Percentiles rank a stretch among this genome's conserved stretches.
These are phyloP conservation scores for Campoplex capitator DNA, from an alignment of 2,888 invertebrate genomes.

Conservation along the genomic window DNA sequence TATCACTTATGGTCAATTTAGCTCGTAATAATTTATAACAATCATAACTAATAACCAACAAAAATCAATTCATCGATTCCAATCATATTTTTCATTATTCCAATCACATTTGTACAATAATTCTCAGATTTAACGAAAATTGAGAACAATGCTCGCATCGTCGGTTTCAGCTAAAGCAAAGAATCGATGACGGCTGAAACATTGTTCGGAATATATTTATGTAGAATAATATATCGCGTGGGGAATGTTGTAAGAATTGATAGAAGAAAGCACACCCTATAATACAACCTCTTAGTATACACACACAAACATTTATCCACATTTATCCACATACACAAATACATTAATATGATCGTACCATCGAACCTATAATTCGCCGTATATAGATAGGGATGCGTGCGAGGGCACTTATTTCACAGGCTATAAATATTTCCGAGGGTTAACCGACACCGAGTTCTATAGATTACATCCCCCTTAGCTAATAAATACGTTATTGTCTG, in stretches of 20 bases:
- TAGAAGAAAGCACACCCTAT: conserved; percentile 31
- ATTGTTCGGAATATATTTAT: conserved; percentile 42
- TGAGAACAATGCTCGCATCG: no score
- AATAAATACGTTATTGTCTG: conserved; percentile 80
- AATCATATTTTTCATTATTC: background rate
- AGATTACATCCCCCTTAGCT: conserved; percentile 77
- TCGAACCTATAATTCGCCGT: conserved; percentile 26
- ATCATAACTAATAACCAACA: no score
- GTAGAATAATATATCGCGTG: conserved; percentile 39
- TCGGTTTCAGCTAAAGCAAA: conserved; percentile 25
- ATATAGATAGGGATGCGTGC: conserved; percentile 59
- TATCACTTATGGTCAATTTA: no score
- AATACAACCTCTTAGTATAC: conserved; percentile 17
- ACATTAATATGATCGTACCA: conserved; percentile 15
- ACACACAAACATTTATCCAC: background rate
- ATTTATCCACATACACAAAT: background rate
- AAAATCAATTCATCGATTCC: no score
- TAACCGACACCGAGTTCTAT: conserved; percentile 77
- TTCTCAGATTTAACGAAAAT: background rate
- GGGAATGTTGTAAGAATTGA: conserved; percentile 44
- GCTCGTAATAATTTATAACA: no score
- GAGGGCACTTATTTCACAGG: conserved; percentile 70
- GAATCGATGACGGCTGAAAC: conserved; percentile 36
- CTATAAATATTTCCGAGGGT: conserved; percentile 79
- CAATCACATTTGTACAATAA: background rate